A percentile compares a stretch with the other conserved stretches of the same genome.
Evolutionary conservation across 2,888 invertebrate species (phyloP).

Genomic region (Drosophila recens): DNA sequence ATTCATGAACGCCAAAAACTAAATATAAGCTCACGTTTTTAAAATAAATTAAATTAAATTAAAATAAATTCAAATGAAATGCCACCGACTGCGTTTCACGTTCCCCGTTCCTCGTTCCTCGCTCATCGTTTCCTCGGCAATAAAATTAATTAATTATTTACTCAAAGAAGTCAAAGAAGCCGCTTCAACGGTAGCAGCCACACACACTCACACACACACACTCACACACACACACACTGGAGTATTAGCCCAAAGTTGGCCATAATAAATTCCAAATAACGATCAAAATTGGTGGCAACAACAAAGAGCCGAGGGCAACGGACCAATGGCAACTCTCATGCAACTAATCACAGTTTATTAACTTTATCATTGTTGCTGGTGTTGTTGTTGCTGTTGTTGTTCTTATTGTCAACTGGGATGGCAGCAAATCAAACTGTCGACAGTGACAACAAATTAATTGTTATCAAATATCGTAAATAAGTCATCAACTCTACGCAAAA

Average conservation of each 20-base stretch:
- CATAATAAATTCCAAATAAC: constrained; percentile 70
- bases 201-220: constrained; percentile 18
- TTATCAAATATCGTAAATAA: constrained; percentile 68
- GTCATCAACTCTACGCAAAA: constrained; percentile 61
- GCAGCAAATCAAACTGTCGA: constrained; percentile 43
- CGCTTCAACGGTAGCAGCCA: constrained; percentile 57
- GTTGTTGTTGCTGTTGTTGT: constrained; percentile 23
- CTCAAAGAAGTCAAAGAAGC: constrained; percentile 55
- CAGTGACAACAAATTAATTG: constrained; percentile 53
- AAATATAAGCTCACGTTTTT: constrained; percentile 32
- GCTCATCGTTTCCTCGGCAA: constrained; percentile 43
- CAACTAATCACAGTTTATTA: constrained; percentile 73
- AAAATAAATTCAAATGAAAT: constrained; percentile 67
- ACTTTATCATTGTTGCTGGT: constrained; percentile 23
- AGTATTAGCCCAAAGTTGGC: constrained; percentile 34
- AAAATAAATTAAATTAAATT: constrained; percentile 75
- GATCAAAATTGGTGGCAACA: constrained; percentile 67
- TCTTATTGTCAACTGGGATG: constrained; percentile 40
- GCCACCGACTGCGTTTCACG: constrained; percentile 50
- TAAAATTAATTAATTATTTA: constrained; percentile 80
- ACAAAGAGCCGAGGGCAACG: constrained; percentile 25
- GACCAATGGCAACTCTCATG: constrained; percentile 43
- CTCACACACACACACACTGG: background rate
- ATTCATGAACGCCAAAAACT: constrained; percentile 51
- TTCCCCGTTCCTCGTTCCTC: constrained; percentile 30